Base-by-base conservation (phyloP, 2,888 invertebrate species). In the Gryllus longicercus region DNA sequence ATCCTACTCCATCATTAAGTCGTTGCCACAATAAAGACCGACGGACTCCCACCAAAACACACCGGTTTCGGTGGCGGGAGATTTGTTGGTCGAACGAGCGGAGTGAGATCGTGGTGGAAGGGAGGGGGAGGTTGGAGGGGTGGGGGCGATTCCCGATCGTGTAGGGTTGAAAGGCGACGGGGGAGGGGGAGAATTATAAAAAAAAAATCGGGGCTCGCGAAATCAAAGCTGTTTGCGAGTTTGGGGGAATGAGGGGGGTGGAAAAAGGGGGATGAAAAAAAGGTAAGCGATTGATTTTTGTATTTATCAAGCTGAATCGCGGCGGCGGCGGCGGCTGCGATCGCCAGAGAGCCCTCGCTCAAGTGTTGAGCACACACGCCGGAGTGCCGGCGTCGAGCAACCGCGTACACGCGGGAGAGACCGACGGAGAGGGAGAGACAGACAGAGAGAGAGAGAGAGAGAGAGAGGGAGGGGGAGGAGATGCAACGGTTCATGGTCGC, bases 1-100 rank as follows among this genome's bases (percentile, higher is more conserved):
- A 63, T n/a, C 63, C 63, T n/a, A n/a, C n/a, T n/a, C 63, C 63
- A 63, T 63, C 63, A 63, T 63, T 63, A 63, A 63, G 63, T 63
- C 63, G 63, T 63, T 63, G 63, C 63, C 63, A 63, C 63, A 63
- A 63, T 63, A 63, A 63, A 63, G 63, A 63, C 16, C 63, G 16
- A n/a, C 63, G 63, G 16, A 14, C 63, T 63, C n/a, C 63, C 38
- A 38, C 63, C 63, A 63, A 63, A 38, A 10, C n/a, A 63, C 63
- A 5, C 63, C 63, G 63, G 63, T n/a, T 8, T 63, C 63, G 11
- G 16, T n/a, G 63, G 63, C 63, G 38, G 12, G 63, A 63, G 63
- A 63, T 63, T 63, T 63, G 63, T 63, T n/a, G 63, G 63, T 63
- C 16, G 63, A 63, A 63, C 14, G 63, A 63, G 16, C 63, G 8